Base-by-base conservation (phyloP, 2,888 invertebrate species). In the Conchocele bisecta region DNA sequence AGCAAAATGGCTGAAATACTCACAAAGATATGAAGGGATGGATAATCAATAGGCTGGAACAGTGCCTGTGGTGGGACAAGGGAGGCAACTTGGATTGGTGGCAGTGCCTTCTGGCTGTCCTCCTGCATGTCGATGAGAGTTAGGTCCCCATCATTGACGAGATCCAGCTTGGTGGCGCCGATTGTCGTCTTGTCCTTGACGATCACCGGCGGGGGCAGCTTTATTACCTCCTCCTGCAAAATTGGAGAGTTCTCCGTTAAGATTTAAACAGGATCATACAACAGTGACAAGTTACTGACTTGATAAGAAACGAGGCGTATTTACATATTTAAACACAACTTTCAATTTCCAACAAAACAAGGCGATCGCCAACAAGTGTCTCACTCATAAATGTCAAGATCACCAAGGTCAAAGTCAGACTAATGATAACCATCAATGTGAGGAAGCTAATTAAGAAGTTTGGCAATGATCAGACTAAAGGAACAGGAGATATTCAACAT, bases 1-100 rank as follows among this genome's bases (percentile, higher is more conserved):
- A n/a, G n/a, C n/a, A n/a, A n/a, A n/a, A n/a, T n/a, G n/a, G 42
- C 35, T 33, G 6, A 22, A 26, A 13, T 35, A 83, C 89, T 87
- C 77, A 91, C 91, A 86, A 91, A 90, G 50, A 91, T 89, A 76
- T 91, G 90, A 6, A 91, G 79, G n/a, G 88, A 78, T 46, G 89
- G 89, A 72, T 91, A 91, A 39, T 88, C 85, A 60, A 89, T 87
- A 5, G 90, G 86, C 54, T 86, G 82, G 75, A 90, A 89, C 37
- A 91, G 75, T 15, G 83, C 83, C 22, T 78, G 78, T 28, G 88
- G 88, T n/a, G 89, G 86, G 28, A 64, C 71, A 33, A 82, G 60
- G 22, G 79, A 57, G 24, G 50, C 46, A 33, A 78, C 69, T 28
- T 68, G 75, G 31, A 68, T 56, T 31, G 44, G 61, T 48, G 68